Conservation (phyloP, 2,797 vertebrate genomes). For the Sebastes reedi region DNA sequence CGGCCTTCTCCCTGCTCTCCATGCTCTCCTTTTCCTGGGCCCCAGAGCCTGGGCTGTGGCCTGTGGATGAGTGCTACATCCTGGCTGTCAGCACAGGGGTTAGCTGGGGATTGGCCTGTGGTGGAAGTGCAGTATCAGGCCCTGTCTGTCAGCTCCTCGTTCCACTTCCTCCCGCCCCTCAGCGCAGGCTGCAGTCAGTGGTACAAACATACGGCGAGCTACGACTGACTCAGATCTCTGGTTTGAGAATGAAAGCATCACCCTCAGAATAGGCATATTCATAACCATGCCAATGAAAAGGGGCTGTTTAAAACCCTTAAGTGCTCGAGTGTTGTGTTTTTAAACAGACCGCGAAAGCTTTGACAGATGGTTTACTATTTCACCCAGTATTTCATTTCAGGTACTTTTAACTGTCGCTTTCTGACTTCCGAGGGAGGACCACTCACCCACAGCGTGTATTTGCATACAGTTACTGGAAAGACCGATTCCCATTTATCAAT, state of each 20-base stretch:
- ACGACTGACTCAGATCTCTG: constrained; percentile 60
- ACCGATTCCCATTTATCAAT: constrained; percentile 38
- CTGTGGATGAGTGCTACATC: constrained; percentile 84
- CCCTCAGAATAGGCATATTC: constrained; percentile 77
- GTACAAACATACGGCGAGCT: constrained; percentile 60
- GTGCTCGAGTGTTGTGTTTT: constrained; percentile 84
- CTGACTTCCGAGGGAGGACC: constrained; percentile 55
- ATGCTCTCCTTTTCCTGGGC: constrained; percentile 73
- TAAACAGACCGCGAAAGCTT: constrained; percentile 82
- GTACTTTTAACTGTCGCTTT: constrained; percentile 68
- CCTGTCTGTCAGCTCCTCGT: constrained; percentile 83
- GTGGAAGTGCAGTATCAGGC: constrained; percentile 78
- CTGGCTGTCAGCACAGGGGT: constrained; percentile 81
- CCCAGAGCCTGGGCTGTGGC: constrained; percentile 73
- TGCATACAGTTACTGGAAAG: constrained; percentile 59
- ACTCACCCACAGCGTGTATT: constrained; percentile 64
- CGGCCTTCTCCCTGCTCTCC: constrained; percentile 63
- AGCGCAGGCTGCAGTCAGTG: constrained; percentile 58
- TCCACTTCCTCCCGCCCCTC: constrained; percentile 70
- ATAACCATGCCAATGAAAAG: constrained; percentile 71
- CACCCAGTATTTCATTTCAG: constrained; percentile 79
- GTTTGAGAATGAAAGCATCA: constrained; percentile 64
- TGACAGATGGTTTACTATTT: constrained; percentile 82
- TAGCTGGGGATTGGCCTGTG: constrained; percentile 78
- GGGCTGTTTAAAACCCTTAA: constrained; percentile 74